Conservation (phyloP, 2,888 invertebrate genomes). For the Tachina fera region DNA sequence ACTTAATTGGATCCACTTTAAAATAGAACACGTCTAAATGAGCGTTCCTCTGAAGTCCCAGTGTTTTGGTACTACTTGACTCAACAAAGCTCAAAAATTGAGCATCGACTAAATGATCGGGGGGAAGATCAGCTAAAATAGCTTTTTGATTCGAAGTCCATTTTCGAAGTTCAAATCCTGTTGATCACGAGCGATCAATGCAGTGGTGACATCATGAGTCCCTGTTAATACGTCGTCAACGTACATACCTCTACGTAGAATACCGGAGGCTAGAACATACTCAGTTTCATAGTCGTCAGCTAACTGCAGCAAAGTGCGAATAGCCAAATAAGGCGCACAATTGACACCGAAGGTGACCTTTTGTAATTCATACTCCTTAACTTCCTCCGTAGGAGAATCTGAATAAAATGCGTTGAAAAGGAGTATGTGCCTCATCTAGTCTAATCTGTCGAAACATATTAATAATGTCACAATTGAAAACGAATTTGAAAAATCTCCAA, state of each 20-base stretch:
- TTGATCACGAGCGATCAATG: conserved; percentile 44
- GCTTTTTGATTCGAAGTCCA: conserved; percentile 8
- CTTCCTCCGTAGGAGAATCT: conserved; percentile 16
- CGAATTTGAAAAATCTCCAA: neutral
- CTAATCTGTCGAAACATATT: neutral
- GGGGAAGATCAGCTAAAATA: conserved; percentile 5
- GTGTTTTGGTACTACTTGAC: neutral
- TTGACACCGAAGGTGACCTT: conserved; percentile 65
- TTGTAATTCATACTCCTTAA: conserved; percentile 57
- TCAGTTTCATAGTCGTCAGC: conserved; percentile 4
- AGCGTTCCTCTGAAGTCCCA: conserved; percentile 1
- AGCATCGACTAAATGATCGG: neutral
- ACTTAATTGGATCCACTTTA: neutral
- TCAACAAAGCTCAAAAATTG: conserved; percentile 1
- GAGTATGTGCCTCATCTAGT: neutral
- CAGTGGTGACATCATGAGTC: neutral
- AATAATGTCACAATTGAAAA: neutral
- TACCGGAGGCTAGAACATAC: neutral
- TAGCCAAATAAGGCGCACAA: neutral
- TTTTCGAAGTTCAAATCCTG: conserved; percentile 32
- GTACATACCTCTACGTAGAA: neutral
- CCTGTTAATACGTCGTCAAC: conserved; percentile 2
- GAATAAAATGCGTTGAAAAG: neutral
- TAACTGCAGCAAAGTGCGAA: neutral
- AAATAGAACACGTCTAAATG: neutral